Percentiles rank a stretch among this genome's conserved stretches.
phyloP scores from a whole-genome alignment of 1,140 invertebrate species.

The Drosophila ohnishii region DNA sequence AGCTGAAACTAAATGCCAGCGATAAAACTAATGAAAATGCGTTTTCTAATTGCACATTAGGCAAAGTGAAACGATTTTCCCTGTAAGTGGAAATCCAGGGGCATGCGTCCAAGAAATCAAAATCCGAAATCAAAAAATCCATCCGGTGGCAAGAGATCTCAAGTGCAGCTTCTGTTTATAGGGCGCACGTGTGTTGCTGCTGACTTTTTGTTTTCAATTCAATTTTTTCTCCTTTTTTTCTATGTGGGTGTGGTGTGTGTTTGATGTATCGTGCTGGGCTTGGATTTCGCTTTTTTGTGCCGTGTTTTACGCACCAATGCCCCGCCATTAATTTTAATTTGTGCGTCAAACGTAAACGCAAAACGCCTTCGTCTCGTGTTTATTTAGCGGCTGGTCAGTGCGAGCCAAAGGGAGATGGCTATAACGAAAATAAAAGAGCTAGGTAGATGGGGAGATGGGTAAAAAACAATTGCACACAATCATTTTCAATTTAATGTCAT shows the following conservation, averaged over 20 bases:
- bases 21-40: constrained; percentile 83
- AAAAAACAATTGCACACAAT: constrained; percentile 81
- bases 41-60: constrained; percentile 82
- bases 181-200: constrained; percentile 38
- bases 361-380: constrained; percentile 59
- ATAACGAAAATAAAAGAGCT: constrained; percentile 24
- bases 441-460: neutral
- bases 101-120: neutral
- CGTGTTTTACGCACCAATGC: constrained; percentile 76
- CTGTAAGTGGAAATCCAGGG: constrained; percentile 54
- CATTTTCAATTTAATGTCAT: constrained; percentile 83
- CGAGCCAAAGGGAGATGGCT: constrained; percentile 21
- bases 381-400: constrained; percentile 35
- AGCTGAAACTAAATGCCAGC: constrained; percentile 72
- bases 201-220: constrained; percentile 18
- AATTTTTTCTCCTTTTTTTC: neutral
- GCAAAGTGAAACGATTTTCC: constrained; percentile 76
- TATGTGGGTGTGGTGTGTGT: constrained; percentile 49
- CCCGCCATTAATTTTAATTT: constrained; percentile 80
- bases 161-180: constrained; percentile 80
- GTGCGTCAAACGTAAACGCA: constrained; percentile 58
- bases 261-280: constrained; percentile 69
- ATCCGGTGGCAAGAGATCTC: constrained; percentile 43
- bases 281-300: constrained; percentile 32
- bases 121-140: constrained; percentile 5